Conservation (phyloP, 1,140 invertebrate species). For the Bombus balteatus region DNA sequence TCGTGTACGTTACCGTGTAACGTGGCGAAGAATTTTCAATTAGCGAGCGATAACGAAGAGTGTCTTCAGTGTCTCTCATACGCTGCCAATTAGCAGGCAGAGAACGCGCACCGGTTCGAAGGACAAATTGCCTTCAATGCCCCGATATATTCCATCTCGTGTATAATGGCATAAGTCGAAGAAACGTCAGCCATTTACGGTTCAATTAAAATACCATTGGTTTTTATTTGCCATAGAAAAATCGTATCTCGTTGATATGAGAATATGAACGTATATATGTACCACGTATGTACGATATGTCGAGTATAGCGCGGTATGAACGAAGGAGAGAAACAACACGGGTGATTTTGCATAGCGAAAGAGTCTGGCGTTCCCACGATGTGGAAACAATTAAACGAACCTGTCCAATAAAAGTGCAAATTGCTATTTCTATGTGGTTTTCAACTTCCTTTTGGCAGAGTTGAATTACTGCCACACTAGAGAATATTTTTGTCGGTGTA, state of each 20-base stretch:
- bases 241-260: slow-evolving; percentile 39
- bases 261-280: slow-evolving; percentile 15
- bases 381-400: not conserved
- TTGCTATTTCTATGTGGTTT: not conserved
- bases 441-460: not conserved
- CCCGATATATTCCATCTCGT: slow-evolving; percentile 26
- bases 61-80: slow-evolving; percentile 56
- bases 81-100: slow-evolving; percentile 55
- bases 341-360: slow-evolving; percentile 23
- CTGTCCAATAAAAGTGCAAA: not conserved
- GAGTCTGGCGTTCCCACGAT: not conserved
- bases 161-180: slow-evolving; percentile 29
- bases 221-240: slow-evolving; percentile 39
- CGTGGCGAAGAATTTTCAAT: slow-evolving; percentile 51
- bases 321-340: not conserved
- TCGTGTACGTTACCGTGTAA: slow-evolving; percentile 22
- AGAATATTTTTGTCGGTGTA: too few species aligned
- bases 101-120: slow-evolving; percentile 1
- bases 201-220: slow-evolving; percentile 61
- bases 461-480: not conserved
- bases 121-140: slow-evolving; percentile 45
- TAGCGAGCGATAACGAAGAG: slow-evolving; percentile 45
- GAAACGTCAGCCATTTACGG: slow-evolving; percentile 36
- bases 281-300: not conserved
- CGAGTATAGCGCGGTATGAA: not conserved